phyloP scores from a whole-genome alignment of 2,797 vertebrate genomes.

The Sebastes aleutianus region DNA sequence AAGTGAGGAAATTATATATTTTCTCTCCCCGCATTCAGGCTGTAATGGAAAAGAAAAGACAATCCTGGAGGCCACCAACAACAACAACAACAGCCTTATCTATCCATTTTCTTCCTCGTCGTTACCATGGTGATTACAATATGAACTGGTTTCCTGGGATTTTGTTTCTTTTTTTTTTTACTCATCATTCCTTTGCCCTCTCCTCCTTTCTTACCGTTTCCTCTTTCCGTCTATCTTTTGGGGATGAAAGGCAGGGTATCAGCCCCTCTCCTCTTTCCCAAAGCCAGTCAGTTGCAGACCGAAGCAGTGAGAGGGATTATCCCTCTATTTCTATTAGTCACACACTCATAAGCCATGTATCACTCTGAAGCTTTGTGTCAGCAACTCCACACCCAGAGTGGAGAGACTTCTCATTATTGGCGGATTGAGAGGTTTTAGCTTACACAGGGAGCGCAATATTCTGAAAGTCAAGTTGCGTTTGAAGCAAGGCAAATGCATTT shows the following conservation, averaged over 20 bases:
- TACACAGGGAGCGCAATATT: slow-evolving; percentile 39
- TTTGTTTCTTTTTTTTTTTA: slow-evolving; percentile 10
- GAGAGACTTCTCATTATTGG: slow-evolving; percentile 74
- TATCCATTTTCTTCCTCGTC: slow-evolving; percentile 8
- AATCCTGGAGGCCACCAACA: neutral
- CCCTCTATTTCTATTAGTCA: slow-evolving; percentile 79
- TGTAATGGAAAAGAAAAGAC: neutral
- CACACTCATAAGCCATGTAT: slow-evolving; percentile 78
- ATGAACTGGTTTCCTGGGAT: slow-evolving; percentile 9
- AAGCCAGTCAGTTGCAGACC: slow-evolving; percentile 74
- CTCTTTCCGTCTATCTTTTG: slow-evolving; percentile 41
- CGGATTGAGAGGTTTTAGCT: slow-evolving; percentile 72
- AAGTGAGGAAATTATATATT: neutral
- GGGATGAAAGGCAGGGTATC: slow-evolving; percentile 62
- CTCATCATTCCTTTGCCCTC: slow-evolving; percentile 44
- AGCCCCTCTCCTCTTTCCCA: slow-evolving; percentile 50
- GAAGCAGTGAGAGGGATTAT: slow-evolving; percentile 76
- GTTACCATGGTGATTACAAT: slow-evolving; percentile 61
- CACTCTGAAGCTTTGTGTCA: slow-evolving; percentile 78
- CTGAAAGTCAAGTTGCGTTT: slow-evolving; percentile 44
- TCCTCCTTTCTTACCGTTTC: slow-evolving; percentile 33
- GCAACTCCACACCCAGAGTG: slow-evolving; percentile 70
- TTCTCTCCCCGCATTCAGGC: neutral
- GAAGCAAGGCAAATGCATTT: slow-evolving; percentile 48
- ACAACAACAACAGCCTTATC: neutral